phyloP scores from a whole-genome alignment of 2,888 invertebrate genomes.

The Coelopa pilipes region DNA sequence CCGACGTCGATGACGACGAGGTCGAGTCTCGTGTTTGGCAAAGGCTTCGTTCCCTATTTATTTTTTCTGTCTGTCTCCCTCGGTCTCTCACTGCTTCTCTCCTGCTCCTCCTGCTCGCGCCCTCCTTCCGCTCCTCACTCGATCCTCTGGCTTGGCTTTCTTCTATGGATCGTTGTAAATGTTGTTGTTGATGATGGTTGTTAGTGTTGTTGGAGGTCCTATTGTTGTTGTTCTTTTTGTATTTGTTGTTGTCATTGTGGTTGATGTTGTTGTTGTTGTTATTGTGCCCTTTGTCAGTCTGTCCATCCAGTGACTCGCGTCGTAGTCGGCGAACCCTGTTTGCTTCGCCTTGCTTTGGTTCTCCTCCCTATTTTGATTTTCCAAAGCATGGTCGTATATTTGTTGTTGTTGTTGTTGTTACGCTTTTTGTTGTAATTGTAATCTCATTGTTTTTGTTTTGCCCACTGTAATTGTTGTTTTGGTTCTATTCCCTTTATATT shows the following conservation, averaged over 20 bases:
- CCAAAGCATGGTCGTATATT: constrained; percentile 50
- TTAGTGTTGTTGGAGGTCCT: background rate
- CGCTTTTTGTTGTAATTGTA: too few relatives aligned
- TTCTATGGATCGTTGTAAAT: too few relatives aligned
- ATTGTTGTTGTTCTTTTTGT: too few relatives aligned
- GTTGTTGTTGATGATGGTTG: too few relatives aligned
- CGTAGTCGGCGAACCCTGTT: background rate
- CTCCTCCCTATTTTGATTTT: constrained; percentile 54
- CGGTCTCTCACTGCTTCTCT: background rate
- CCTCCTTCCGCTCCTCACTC: too few relatives aligned
- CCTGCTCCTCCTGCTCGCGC: background rate
- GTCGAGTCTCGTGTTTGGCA: constrained; percentile 25
- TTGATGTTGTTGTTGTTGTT: too few relatives aligned
- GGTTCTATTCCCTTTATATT: too few relatives aligned
- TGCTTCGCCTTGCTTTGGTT: constrained; percentile 24
- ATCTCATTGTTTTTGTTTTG: too few relatives aligned
- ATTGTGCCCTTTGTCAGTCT: constrained; percentile 14
- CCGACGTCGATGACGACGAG: background rate
- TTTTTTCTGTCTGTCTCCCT: background rate
- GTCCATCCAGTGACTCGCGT: constrained; percentile 18
- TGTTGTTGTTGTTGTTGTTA: too few relatives aligned
- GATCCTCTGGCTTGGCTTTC: too few relatives aligned
- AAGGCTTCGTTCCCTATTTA: constrained; percentile 16
- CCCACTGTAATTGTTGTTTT: too few relatives aligned
- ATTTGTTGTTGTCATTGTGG: too few relatives aligned